Evolutionary conservation across 2,888 invertebrate species (phyloP).

Genomic region (Nesidiocoris tenuis): DNA sequence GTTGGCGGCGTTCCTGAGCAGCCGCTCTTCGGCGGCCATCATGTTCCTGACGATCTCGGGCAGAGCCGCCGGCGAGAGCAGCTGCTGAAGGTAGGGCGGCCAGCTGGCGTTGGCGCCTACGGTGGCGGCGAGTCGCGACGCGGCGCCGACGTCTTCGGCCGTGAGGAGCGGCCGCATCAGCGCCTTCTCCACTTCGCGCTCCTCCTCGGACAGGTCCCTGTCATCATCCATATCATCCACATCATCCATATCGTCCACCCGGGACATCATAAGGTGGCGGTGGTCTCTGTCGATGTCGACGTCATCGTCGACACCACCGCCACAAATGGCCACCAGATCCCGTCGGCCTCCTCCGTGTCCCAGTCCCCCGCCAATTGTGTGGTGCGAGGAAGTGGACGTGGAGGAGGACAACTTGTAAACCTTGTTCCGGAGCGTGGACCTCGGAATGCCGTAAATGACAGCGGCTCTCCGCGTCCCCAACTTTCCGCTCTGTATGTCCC

Average conservation of each 20-base stretch:
- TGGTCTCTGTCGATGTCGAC: background rate
- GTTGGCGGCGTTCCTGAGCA: slow-evolving; percentile 53
- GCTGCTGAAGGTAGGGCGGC: slow-evolving; percentile 57
- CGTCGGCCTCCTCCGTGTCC: slow-evolving; percentile 59
- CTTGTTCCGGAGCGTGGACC: slow-evolving; percentile 94
- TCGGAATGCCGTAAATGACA: slow-evolving; percentile 92
- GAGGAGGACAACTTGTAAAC: slow-evolving; percentile 72
- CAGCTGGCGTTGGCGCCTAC: slow-evolving; percentile 49
- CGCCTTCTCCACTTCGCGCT: slow-evolving; percentile 57
- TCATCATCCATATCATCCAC: slow-evolving; percentile 59
- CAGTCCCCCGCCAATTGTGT: background rate
- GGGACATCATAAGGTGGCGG: slow-evolving; percentile 44
- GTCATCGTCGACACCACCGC: background rate
- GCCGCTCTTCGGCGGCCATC: slow-evolving; percentile 60
- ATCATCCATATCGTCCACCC: slow-evolving; percentile 57
- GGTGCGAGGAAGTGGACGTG: background rate
- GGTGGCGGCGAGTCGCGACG: slow-evolving; percentile 56
- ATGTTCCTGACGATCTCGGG: slow-evolving; percentile 62
- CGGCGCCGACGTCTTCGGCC: slow-evolving; percentile 62
- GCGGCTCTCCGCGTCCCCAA: slow-evolving; percentile 91
- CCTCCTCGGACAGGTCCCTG: slow-evolving; percentile 54
- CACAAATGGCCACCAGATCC: slow-evolving; percentile 43
- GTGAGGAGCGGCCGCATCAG: slow-evolving; percentile 61
- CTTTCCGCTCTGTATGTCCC: slow-evolving; percentile 90
- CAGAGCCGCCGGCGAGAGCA: slow-evolving; percentile 56